These are phyloP conservation scores for Chromis chromis DNA, from an alignment of 2,797 vertebrate species.

Conservation along the genomic window DNA sequence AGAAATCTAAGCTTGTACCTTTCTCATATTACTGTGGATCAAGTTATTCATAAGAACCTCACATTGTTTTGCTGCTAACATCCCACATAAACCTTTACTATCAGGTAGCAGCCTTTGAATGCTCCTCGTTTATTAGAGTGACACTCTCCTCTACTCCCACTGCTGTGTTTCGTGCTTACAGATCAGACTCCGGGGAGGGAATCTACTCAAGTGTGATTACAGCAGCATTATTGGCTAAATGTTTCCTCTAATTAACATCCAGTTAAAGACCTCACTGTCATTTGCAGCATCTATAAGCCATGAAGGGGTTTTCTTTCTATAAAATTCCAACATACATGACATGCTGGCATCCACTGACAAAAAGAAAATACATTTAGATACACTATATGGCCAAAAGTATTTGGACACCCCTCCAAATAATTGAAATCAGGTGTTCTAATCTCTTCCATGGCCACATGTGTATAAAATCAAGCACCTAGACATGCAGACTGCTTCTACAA, in stretches of 20 bases:
- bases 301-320: constrained; percentile 1
- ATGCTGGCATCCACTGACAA: not conserved
- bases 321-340: constrained; percentile 7
- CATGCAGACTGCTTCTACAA: too few species aligned
- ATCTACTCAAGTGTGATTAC: constrained; percentile 66
- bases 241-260: constrained; percentile 70
- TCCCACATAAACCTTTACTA: constrained; percentile 41
- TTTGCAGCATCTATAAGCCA: constrained; percentile 31
- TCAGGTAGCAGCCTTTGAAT: constrained; percentile 30
- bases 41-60: not conserved
- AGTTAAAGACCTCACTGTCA: constrained; percentile 50
- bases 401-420: too few species aligned
- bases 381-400: too few species aligned
- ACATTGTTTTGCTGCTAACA: constrained; percentile 1
- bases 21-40: not conserved
- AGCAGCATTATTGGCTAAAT: constrained; percentile 64
- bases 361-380: not conserved
- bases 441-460: too few species aligned
- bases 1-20: not conserved
- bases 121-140: constrained; percentile 42
- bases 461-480: too few species aligned
- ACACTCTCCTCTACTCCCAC: constrained; percentile 17
- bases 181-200: constrained; percentile 53
- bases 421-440: too few species aligned
- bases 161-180: constrained; percentile 41